phyloP scores from a whole-genome alignment of 2,797 vertebrate species.

The Neosilurus mollespiculum region DNA sequence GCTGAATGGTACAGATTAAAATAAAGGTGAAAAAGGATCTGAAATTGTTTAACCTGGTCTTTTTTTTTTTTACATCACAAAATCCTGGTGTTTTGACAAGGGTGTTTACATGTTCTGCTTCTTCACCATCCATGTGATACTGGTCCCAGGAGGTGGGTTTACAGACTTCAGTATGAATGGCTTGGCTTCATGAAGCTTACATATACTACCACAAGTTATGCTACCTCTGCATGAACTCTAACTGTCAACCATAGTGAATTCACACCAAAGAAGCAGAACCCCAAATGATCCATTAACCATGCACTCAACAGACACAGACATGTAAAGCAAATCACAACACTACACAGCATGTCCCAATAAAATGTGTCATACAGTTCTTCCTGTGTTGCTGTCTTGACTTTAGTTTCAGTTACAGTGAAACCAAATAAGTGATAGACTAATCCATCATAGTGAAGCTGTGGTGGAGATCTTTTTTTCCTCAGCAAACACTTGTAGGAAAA shows the following conservation, averaged over 20 bases:
- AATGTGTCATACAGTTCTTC: neutral
- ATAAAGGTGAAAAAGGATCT: too few relatives aligned
- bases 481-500: neutral
- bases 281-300: slow-evolving; percentile 1
- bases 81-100: too few relatives aligned
- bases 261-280: slow-evolving; percentile 9
- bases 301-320: neutral
- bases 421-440: neutral
- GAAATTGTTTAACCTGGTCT: too few relatives aligned
- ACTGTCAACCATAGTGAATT: slow-evolving; percentile 25
- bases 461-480: neutral
- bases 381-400: neutral
- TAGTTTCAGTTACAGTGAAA: slow-evolving; percentile 14
- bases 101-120: neutral
- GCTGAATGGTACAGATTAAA: too few relatives aligned
- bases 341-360: slow-evolving; percentile 7
- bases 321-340: slow-evolving; percentile 6
- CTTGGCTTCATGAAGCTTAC: slow-evolving; percentile 16
- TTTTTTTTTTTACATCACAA: too few relatives aligned
- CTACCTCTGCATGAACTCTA: slow-evolving; percentile 30
- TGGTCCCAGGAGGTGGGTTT: slow-evolving; percentile 18
- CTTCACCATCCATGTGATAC: neutral
- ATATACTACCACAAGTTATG: slow-evolving; percentile 6
- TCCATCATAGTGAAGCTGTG: slow-evolving; percentile 5
- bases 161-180: slow-evolving; percentile 23